phyloP scores from a whole-genome alignment of 2,797 vertebrate species.

The Rallus crepitans region DNA sequence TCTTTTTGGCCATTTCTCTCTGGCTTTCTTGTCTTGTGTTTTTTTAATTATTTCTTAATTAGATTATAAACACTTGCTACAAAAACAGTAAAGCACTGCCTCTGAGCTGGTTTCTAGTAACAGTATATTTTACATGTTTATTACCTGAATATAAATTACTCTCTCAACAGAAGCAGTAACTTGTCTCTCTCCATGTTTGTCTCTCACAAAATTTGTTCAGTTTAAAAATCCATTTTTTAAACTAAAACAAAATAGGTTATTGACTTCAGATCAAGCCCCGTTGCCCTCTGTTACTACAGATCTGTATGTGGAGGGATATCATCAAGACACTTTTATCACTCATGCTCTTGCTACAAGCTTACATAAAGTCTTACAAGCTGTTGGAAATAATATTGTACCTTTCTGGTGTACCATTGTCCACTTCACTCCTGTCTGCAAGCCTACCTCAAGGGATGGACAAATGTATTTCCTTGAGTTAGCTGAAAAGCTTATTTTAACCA shows the following conservation, averaged over 20 bases:
- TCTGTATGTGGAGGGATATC: background rate
- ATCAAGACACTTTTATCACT: background rate
- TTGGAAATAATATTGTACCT: background rate
- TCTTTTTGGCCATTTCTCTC: background rate
- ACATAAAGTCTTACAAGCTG: background rate
- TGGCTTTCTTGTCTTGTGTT: background rate
- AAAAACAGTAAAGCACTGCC: background rate
- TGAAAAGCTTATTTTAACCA: background rate
- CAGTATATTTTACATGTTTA: background rate
- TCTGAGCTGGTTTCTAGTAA: background rate
- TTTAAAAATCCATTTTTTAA: background rate
- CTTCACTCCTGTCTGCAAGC: background rate
- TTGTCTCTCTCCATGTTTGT: background rate
- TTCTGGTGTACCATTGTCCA: rapidly evolving
- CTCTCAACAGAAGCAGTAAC: background rate
- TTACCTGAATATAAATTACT: conserved; percentile 1
- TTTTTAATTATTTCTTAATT: conserved; percentile 34
- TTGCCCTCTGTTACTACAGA: background rate
- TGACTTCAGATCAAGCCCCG: background rate
- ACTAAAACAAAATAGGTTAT: background rate
- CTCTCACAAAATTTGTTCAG: background rate
- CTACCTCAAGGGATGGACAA: background rate
- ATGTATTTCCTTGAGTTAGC: background rate
- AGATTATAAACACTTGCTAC: conserved; percentile 20
- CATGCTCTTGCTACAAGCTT: background rate